phyloP scores from a whole-genome alignment of 2,113 vertebrate genomes.

The Daphoenositta chrysoptera region DNA sequence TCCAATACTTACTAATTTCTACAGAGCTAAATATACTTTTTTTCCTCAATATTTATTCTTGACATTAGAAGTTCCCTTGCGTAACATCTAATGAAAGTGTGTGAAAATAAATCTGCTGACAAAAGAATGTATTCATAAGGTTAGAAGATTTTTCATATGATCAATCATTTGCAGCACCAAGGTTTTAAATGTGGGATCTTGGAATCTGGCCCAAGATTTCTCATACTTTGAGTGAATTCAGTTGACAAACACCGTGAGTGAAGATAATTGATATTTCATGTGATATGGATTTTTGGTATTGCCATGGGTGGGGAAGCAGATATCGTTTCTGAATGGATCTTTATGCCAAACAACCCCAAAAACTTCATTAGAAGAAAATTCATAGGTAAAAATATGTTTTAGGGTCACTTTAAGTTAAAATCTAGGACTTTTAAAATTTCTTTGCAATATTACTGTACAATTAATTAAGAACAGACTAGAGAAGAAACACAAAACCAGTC shows the following conservation, averaged over 20 bases:
- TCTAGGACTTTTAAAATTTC: background rate
- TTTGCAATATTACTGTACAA: background rate
- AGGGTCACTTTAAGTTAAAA: background rate
- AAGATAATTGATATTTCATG: background rate
- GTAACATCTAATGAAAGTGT: background rate
- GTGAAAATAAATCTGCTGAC: background rate
- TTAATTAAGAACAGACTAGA: background rate
- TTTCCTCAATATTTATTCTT: background rate
- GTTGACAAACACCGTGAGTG: background rate
- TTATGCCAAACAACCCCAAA: background rate
- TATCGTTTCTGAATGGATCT: background rate
- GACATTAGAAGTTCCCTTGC: background rate
- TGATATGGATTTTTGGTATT: background rate
- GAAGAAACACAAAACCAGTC: background rate
- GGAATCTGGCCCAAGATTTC: background rate
- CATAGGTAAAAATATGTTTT: background rate
- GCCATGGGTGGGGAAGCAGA: background rate
- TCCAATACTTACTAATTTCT: background rate
- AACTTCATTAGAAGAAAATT: background rate
- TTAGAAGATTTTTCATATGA: background rate
- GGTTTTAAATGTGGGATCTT: background rate
- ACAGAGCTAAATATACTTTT: background rate
- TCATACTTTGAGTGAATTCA: background rate
- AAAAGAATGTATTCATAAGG: background rate
- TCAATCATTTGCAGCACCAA: background rate